Conservation (phyloP, 2,888 invertebrate genomes). For the Leistus spinibarbis region DNA sequence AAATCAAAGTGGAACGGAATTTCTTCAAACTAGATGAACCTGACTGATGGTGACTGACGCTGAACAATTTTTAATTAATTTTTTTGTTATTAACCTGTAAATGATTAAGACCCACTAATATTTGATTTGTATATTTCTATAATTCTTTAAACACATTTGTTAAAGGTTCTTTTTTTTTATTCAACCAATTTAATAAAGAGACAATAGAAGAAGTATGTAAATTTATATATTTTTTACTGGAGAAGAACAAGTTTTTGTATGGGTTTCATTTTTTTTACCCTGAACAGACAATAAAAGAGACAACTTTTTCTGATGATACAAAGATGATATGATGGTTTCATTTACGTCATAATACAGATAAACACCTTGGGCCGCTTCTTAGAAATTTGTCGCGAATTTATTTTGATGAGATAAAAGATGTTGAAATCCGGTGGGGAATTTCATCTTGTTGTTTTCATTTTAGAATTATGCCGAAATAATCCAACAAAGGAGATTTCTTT, state of each 20-base stretch:
- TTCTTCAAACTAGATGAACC: too few relatives aligned
- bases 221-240: not conserved
- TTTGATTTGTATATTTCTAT: too few relatives aligned
- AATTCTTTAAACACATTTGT: too few relatives aligned
- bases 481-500: too few relatives aligned
- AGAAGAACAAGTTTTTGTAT: not conserved
- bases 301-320: constrained; percentile 29
- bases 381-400: constrained; percentile 18
- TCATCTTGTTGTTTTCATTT: constrained; percentile 15
- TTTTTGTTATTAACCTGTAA: too few relatives aligned
- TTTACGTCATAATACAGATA: constrained; percentile 23
- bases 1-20: too few relatives aligned
- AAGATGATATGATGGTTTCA: constrained; percentile 28
- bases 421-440: not conserved
- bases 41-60: too few relatives aligned
- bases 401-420: constrained; percentile 11
- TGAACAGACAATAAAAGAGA: not conserved
- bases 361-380: constrained; percentile 25
- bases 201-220: not conserved
- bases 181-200: not conserved
- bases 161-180: too few relatives aligned
- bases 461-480: constrained; percentile 2
- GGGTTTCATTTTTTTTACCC: not conserved
- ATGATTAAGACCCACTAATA: too few relatives aligned
- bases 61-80: too few relatives aligned